Evolutionary conservation across 2,113 vertebrate species (phyloP), one percentile per base, ranked within the genome.

Genomic region (Numenius arquata): DNA sequence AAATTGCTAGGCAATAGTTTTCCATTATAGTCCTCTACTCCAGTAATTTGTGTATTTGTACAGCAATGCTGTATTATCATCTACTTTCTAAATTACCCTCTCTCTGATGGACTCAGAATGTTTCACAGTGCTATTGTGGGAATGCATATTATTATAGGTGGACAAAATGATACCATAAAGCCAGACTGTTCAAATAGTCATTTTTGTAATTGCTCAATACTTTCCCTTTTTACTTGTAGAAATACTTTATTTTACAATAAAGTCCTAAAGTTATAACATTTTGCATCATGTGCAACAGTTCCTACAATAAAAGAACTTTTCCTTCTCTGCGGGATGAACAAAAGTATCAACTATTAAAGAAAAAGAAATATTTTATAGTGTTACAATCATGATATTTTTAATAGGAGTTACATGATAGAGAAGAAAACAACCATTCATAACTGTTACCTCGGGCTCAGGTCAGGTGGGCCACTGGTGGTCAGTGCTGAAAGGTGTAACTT

Each of bases 371-470:
- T 41, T 50, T 59, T 47, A 26, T 8, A 45, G 4, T 15, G 3
- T 65, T 34, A 76, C 11, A 65, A 12, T 43, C 0, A 26, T 15
- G 0, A 9, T 47, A 34, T 67, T 78, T 81, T 79, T 68, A 72
- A n/a, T 36, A 56, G 6, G 30, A 53, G 1, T 72, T 74, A 52
- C 9, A 22, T 16, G 10, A 18, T 5, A 65, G 27, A 56, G 43
- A 88, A 63, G 32, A 68, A 89, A 56, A 53, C 34, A 34, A 30
- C 19, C 4, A 4, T 27, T 83, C 7, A 1, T 25, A n/a, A 38
- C 6, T 70, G 61, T 92, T 97, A 98, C 98, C 98, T 98, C 77
- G 98, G 98, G 88, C 98, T 98, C 89, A 98, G 97, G 75, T 98
- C 97, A 75, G 98, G 97, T 77, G 98, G 97, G 43, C 94, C 97